Evolutionary conservation across 2,888 invertebrate genomes (phyloP), one percentile per base, ranked within the genome.

Genomic region (Parnassius orleans): DNA sequence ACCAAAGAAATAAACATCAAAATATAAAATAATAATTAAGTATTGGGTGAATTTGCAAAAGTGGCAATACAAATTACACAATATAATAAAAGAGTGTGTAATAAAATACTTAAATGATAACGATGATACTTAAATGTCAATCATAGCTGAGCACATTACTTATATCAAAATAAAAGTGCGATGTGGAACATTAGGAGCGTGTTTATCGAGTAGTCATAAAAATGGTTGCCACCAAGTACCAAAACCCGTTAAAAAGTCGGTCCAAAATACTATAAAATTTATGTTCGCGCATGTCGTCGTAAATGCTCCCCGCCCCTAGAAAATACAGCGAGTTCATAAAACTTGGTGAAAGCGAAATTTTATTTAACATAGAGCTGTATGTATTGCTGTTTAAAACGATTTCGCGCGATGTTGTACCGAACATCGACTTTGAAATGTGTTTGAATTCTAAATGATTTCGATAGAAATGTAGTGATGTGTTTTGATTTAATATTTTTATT

Each of bases 181-280:
- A 52, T 67, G 63, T 66, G 60, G 55, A 51, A 64, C 53, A 48
- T 60, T 57, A 60, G 56, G n/a, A 56, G 43, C 65, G 62, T 70
- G 70, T 77, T 79, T 80, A 79, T 74, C 71, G 72, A 69, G 68
- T 66, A 68, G 68, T 74, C 78, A 77, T 79, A 79, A 81, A 76
- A 77, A 75, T 77, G 78, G 75, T 80, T 76, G 76, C 76, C 72
- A 69, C 72, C 69, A 73, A 19, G 72, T 70, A 72, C 69, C 63
- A 75, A 72, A 73, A 66, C 79, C 80, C 75, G 83, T 87, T 80
- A 84, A 84, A 63, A 84, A 80, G 74, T 72, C 77, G 76, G 79
- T 79, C 78, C 77, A 71, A 81, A 81, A 80, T 79, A 76, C 74
- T 79, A 81, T 88, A 87, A 89, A 88, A 77, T 86, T 87, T 86